Evolutionary conservation across 2,797 vertebrate species (phyloP).

Genomic region (Leontocebus nigricollis): DNA sequence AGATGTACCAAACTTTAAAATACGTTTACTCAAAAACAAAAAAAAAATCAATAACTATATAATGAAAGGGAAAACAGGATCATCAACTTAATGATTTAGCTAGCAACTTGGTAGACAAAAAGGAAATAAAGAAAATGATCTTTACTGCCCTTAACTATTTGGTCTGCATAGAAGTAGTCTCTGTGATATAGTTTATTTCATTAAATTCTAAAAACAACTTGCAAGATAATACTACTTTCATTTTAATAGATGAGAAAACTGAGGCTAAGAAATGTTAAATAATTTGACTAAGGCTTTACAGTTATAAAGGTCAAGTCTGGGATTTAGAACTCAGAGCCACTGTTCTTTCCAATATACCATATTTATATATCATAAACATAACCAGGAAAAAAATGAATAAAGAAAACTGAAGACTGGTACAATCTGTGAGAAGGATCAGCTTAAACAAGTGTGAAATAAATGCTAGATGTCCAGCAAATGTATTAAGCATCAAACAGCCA

Average conservation of each 20-base stretch:
- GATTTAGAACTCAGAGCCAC: background rate
- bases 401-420: background rate
- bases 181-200: slow-evolving; percentile 10
- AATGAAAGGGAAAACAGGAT: background rate
- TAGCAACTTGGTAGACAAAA: slow-evolving; percentile 8
- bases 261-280: background rate
- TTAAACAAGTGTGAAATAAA: background rate
- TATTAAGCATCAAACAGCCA: background rate
- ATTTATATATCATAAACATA: background rate
- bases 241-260: background rate
- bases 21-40: slow-evolving; percentile 16
- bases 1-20: slow-evolving; percentile 33
- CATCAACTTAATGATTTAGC: slow-evolving; percentile 11
- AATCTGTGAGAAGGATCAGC: background rate
- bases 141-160: background rate
- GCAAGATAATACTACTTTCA: background rate
- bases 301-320: background rate
- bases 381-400: background rate
- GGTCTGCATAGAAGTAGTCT: background rate
- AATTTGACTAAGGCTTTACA: slow-evolving; percentile 12
- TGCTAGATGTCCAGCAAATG: background rate
- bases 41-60: background rate
- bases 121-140: background rate
- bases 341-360: background rate
- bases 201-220: slow-evolving; percentile 21